A percentile compares a stretch with the other conserved stretches of the same genome.
Conservation (phyloP, 64 coral and sea anemone species). For the Montipora capricornis region DNA sequence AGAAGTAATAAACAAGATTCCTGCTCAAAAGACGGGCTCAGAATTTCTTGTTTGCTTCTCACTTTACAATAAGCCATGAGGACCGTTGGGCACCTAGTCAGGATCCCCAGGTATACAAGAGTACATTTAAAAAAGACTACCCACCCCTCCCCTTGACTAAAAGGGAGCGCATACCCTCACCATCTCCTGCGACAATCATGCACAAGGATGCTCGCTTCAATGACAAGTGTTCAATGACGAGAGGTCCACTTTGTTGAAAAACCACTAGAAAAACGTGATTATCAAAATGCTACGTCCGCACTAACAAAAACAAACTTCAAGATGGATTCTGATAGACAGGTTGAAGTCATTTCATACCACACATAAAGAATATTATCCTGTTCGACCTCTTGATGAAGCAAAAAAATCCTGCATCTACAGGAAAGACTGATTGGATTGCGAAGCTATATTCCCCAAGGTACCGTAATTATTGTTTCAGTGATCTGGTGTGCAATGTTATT, state of each 20-base stretch:
- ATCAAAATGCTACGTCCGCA: slow-evolving; percentile 39
- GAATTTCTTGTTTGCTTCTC: slow-evolving; percentile 87
- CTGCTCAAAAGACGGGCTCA: slow-evolving; percentile 61
- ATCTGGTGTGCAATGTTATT: too few species aligned
- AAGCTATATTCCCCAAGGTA: slow-evolving; percentile 97
- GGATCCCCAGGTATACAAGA: slow-evolving; percentile 83
- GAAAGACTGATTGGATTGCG: slow-evolving; percentile 93
- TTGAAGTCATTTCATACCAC: slow-evolving; percentile 88
- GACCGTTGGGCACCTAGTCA: slow-evolving; percentile 78
- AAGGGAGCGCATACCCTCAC: slow-evolving; percentile 87
- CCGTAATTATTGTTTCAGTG: too few species aligned
- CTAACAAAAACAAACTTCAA: slow-evolving; percentile 93
- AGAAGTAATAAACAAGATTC: slow-evolving; percentile 70
- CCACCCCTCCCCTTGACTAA: slow-evolving; percentile 88
- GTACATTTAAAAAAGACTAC: slow-evolving; percentile 95
- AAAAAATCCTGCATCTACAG: slow-evolving; percentile 57
- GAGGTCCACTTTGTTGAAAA: slow-evolving; percentile 89
- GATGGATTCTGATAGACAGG: slow-evolving; percentile 87
- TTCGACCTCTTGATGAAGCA: slow-evolving; percentile 73
- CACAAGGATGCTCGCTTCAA: slow-evolving; percentile 85
- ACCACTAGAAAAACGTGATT: slow-evolving; percentile 26
- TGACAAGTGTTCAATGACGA: slow-evolving; percentile 80
- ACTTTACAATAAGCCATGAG: slow-evolving; percentile 93
- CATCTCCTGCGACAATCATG: slow-evolving; percentile 83
- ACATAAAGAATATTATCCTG: slow-evolving; percentile 95